Evolutionary conservation across 2,797 vertebrate genomes (phyloP).

Genomic region (Toxotes lorentzi): DNA sequence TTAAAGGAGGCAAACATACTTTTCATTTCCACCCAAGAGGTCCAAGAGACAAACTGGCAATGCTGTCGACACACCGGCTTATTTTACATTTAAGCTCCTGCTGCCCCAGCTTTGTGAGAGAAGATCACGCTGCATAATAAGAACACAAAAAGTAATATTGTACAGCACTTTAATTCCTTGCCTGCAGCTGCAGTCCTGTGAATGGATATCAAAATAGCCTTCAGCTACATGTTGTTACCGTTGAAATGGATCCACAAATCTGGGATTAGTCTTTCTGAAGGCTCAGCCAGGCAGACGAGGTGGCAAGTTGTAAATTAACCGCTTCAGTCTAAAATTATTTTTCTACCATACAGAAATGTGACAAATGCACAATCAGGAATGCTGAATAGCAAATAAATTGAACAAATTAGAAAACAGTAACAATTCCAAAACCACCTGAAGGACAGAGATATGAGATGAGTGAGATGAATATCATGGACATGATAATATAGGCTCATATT

Average conservation of each 20-base stretch:
- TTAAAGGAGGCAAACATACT: too few species aligned
- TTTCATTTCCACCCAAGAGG: too few species aligned
- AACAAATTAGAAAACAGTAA: conserved; percentile 5
- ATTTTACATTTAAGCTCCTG: conserved; percentile 28
- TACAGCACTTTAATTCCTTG: conserved; percentile 58
- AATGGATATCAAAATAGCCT: conserved; percentile 63
- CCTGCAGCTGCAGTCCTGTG: conserved; percentile 48
- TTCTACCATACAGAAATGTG: conserved; percentile 11
- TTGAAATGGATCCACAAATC: conserved; percentile 72
- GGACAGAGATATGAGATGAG: conserved; percentile 7
- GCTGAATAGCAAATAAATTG: neutral
- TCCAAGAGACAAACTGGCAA: conserved; percentile 5
- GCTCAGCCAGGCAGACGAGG: conserved; percentile 44
- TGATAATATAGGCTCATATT: neutral
- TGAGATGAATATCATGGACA: neutral
- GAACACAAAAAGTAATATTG: conserved; percentile 60
- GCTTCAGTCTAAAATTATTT: conserved; percentile 31
- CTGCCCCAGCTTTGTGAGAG: conserved; percentile 51
- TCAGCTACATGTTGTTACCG: conserved; percentile 57
- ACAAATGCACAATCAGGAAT: conserved; percentile 8
- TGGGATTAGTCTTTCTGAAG: conserved; percentile 68
- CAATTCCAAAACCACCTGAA: conserved; percentile 9
- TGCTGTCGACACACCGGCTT: conserved; percentile 19
- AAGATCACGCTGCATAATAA: conserved; percentile 56
- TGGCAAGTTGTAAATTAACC: conserved; percentile 25